A percentile compares a stretch with the other conserved stretches of the same genome.
Evolutionary conservation across 37 sponge, comb jelly and placozoan genomes (phyloP).

Genomic region (Dysidea cf. avara): DNA sequence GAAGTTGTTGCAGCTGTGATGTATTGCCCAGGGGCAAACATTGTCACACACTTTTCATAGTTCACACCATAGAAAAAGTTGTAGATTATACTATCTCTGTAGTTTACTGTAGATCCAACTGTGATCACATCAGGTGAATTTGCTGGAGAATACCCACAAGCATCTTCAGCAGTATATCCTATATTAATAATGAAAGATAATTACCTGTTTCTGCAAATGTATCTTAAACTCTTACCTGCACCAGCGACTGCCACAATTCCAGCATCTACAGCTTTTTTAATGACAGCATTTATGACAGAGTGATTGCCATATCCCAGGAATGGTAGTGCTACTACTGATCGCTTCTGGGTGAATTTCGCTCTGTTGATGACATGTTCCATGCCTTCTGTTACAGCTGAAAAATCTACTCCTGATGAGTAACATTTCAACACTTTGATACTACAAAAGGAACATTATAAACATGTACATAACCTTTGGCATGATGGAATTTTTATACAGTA

Average conservation of each 20-base stretch:
- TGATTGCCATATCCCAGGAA: slow-evolving; percentile 39
- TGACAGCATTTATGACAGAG: slow-evolving; percentile 45
- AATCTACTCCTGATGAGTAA: too few relatives aligned
- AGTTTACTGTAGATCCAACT: slow-evolving; percentile 53
- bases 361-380: slow-evolving; percentile 27
- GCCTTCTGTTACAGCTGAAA: slow-evolving; percentile 36
- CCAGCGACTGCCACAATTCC: slow-evolving; percentile 50
- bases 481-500: too few relatives aligned
- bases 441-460: too few relatives aligned
- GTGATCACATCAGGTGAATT: slow-evolving; percentile 36
- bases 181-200: too few relatives aligned
- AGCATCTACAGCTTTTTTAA: too few relatives aligned
- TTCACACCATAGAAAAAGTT: slow-evolving; percentile 54
- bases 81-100: slow-evolving; percentile 26
- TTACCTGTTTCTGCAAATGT: too few relatives aligned
- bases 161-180: too few relatives aligned
- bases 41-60: slow-evolving; percentile 58
- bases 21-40: slow-evolving; percentile 69
- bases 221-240: slow-evolving; percentile 51
- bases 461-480: too few relatives aligned
- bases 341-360: background rate
- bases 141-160: slow-evolving; percentile 38
- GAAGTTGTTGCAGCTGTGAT: slow-evolving; percentile 48
- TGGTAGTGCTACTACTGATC: slow-evolving; percentile 51
- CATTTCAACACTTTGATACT: slow-evolving; percentile 62